phyloP scores from a whole-genome alignment of 2,888 invertebrate genomes.

The Unio delphinus region DNA sequence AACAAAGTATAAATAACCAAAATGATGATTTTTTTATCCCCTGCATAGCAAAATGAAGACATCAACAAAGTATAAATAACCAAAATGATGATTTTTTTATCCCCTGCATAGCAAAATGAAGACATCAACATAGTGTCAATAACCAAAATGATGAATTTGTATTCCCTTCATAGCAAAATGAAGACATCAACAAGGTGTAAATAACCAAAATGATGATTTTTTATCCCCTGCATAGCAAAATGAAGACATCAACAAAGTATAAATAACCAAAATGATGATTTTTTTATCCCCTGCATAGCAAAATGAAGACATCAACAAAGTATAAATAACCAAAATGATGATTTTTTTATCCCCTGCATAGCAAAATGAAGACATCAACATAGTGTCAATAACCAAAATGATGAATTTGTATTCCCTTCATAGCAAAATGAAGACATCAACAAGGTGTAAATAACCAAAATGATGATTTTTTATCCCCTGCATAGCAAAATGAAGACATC shows the following conservation, averaged over 20 bases:
- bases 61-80: neutral
- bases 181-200: neutral
- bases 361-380: neutral
- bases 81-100: neutral
- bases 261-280: too few species aligned
- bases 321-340: neutral
- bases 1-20: neutral
- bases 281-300: too few species aligned
- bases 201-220: neutral
- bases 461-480: too few species aligned
- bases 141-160: too few species aligned
- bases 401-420: too few species aligned
- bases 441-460: neutral
- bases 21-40: neutral
- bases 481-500: neutral
- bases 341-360: neutral
- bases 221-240: neutral
- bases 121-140: too few species aligned
- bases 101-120: neutral
- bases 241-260: neutral
- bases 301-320: neutral
- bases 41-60: neutral
- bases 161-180: too few species aligned
- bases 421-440: neutral
- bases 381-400: too few species aligned